Evolutionary conservation across 2,888 invertebrate species (phyloP).

Genomic region (Frankliniella fusca): DNA sequence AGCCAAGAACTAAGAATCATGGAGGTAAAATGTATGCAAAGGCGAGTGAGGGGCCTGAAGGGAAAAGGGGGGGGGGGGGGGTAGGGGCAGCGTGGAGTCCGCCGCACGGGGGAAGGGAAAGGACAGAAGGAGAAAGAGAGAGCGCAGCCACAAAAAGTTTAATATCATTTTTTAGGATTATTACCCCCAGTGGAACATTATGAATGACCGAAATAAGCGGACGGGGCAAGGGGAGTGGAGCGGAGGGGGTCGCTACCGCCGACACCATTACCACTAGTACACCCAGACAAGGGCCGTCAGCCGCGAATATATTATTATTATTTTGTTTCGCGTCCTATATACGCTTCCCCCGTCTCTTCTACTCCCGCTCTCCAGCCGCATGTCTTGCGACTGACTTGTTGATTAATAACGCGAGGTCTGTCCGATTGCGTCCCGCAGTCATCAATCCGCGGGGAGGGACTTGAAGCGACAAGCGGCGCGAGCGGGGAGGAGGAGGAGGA

Average conservation of each 20-base stretch:
- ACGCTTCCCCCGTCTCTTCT: background rate
- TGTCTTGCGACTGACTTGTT: constrained; percentile 4
- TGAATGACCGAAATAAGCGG: constrained; percentile 5
- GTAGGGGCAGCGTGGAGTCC: background rate
- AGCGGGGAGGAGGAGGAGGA: background rate
- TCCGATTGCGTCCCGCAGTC: background rate
- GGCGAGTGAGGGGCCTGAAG: background rate
- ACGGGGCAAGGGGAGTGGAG: background rate
- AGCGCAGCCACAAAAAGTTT: constrained; percentile 5
- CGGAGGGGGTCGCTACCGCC: background rate
- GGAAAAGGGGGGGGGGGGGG: background rate
- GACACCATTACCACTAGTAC: background rate
- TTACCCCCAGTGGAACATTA: constrained; percentile 6
- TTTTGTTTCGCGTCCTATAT: background rate
- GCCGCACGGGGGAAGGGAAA: background rate
- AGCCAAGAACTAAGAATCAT: constrained; percentile 15
- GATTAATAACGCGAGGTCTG: background rate
- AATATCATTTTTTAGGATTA: constrained; percentile 10
- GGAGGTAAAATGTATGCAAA: constrained; percentile 12
- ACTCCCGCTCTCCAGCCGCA: background rate
- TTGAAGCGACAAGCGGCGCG: background rate
- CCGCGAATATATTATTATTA: background rate
- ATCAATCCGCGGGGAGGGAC: background rate
- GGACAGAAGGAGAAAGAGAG: background rate
- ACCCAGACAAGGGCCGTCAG: background rate